These are phyloP conservation scores for Oikopleura vanhoeffeni DNA, from an alignment of 23 tunicate species.

Conservation along the genomic window DNA sequence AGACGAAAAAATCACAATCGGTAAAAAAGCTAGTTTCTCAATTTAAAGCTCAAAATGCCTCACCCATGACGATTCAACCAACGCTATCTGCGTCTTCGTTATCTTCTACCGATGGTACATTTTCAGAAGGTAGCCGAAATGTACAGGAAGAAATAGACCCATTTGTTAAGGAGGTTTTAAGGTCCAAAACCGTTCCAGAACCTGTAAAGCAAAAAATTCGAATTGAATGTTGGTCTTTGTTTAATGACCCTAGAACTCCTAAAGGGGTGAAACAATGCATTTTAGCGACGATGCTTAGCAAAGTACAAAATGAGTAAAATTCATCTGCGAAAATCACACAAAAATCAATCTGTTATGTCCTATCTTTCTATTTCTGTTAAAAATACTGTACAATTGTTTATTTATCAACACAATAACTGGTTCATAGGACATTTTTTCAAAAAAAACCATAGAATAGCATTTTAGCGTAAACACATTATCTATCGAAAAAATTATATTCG, in stretches of 20 bases:
- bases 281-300: conserved; percentile 16
- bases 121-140: neutral
- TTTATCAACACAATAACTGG: neutral
- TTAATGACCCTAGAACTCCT: conserved; percentile 16
- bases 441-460: neutral
- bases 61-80: neutral
- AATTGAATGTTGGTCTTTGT: conserved; percentile 16
- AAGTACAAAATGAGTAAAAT: neutral
- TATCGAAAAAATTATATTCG: neutral
- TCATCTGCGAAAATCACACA: too few species aligned
- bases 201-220: conserved; percentile 9
- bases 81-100: neutral
- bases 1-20: neutral
- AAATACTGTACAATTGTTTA: neutral
- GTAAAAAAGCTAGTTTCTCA: neutral
- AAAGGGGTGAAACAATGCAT: conserved; percentile 17
- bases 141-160: conserved; percentile 5
- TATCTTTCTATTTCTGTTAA: too few species aligned
- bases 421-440: neutral
- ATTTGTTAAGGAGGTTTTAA: conserved; percentile 9
- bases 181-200: conserved; percentile 17
- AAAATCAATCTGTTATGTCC: too few species aligned
- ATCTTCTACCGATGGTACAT: neutral
- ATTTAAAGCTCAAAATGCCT: neutral
- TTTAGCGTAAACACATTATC: neutral